Evolutionary conservation across 2,113 vertebrate species (phyloP).

Genomic region (Petromus typicus): DNA sequence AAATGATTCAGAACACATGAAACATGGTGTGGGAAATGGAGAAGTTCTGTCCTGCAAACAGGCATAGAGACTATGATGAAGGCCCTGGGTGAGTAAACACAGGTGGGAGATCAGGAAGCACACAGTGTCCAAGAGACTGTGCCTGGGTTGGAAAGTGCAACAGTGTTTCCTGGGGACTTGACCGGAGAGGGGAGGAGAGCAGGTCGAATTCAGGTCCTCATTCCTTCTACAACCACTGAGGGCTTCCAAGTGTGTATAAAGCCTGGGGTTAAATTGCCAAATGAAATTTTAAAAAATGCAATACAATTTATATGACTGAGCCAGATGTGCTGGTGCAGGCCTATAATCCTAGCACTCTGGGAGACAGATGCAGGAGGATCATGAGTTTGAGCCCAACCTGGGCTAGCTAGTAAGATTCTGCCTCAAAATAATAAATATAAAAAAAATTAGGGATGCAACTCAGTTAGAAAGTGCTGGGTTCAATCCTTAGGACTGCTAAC

Average conservation of each 20-base stretch:
- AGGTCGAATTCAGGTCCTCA: background rate
- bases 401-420: background rate
- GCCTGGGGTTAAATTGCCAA: background rate
- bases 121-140: background rate
- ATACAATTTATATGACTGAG: background rate
- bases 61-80: background rate
- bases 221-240: background rate
- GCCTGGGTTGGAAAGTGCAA: background rate
- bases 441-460: background rate
- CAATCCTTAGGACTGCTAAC: background rate
- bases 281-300: background rate
- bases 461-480: background rate
- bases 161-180: background rate
- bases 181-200: background rate
- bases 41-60: too few species aligned
- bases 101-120: background rate
- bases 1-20: background rate
- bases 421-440: background rate
- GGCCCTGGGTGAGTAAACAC: background rate
- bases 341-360: background rate
- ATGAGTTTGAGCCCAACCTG: background rate
- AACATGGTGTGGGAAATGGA: background rate
- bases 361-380: background rate
- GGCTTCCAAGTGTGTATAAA: background rate
- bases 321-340: background rate